These are phyloP conservation scores for Arctocebus calabarensis DNA, from an alignment of 2,797 vertebrate genomes.

Conservation along the genomic window DNA sequence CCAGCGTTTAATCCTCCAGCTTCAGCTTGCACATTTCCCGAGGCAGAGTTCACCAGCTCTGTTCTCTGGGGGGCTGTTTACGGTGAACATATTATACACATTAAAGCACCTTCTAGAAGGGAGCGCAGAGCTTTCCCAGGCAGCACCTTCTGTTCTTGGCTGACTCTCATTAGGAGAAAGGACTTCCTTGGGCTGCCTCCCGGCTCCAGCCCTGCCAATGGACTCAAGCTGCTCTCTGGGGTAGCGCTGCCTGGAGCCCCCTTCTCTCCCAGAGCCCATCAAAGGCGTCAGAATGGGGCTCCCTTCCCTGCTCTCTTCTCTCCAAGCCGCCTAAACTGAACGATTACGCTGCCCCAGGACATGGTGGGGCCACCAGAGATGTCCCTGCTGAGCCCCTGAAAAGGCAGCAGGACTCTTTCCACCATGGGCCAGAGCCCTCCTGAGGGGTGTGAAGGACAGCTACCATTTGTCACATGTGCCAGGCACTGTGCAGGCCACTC, in stretches of 20 bases:
- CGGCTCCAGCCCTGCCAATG: neutral
- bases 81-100: fast-evolving
- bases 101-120: neutral
- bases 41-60: neutral
- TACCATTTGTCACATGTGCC: neutral
- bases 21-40: neutral
- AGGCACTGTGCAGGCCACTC: neutral
- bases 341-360: neutral
- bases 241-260: fast-evolving
- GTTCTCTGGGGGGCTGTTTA: neutral
- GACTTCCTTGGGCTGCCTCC: neutral
- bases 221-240: neutral
- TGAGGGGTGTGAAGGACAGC: neutral
- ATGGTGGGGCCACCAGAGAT: no score
- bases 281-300: neutral
- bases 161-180: neutral
- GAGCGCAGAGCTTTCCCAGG: neutral
- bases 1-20: neutral
- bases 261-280: neutral
- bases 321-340: neutral
- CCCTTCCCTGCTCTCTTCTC: neutral
- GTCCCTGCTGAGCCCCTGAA: neutral
- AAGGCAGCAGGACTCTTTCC: neutral
- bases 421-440: no score
- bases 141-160: neutral